Evolutionary conservation across 2,888 invertebrate genomes (phyloP).

Genomic region (Campoplex capitator): DNA sequence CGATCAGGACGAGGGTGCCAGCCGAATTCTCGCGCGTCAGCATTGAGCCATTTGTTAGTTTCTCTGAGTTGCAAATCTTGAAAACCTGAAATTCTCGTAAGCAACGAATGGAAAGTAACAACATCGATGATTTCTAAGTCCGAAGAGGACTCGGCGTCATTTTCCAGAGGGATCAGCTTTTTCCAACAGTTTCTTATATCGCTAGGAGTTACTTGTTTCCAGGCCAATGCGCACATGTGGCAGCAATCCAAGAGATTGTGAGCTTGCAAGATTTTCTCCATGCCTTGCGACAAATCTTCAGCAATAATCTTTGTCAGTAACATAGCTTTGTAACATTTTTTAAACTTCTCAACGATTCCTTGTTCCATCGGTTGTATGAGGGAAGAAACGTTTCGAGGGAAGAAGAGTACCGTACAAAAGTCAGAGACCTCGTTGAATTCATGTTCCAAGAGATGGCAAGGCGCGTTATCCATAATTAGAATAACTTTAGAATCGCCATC

Average conservation of each 20-base stretch:
- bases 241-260: constrained; percentile 28
- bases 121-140: not conserved
- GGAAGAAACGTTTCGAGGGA: constrained; percentile 58
- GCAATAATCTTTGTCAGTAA: not conserved
- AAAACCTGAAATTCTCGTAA: not conserved
- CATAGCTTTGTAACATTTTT: constrained; percentile 26
- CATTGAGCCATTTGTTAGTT: constrained; percentile 2
- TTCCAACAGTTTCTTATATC: constrained; percentile 28
- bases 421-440: constrained; percentile 42
- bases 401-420: constrained; percentile 43
- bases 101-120: not conserved
- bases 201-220: constrained; percentile 19
- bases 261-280: not conserved
- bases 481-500: constrained; percentile 32
- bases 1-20: not conserved
- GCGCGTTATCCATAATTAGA: constrained; percentile 58
- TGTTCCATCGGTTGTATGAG: constrained; percentile 6
- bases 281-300: constrained; percentile 1
- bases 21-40: not conserved
- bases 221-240: constrained; percentile 25
- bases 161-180: constrained; percentile 2
- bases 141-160: not conserved
- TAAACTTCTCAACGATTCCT: constrained; percentile 16
- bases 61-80: not conserved
- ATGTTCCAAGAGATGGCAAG: constrained; percentile 47